phyloP scores from a whole-genome alignment of 1,140 invertebrate species.

The Hetaerina americana region DNA sequence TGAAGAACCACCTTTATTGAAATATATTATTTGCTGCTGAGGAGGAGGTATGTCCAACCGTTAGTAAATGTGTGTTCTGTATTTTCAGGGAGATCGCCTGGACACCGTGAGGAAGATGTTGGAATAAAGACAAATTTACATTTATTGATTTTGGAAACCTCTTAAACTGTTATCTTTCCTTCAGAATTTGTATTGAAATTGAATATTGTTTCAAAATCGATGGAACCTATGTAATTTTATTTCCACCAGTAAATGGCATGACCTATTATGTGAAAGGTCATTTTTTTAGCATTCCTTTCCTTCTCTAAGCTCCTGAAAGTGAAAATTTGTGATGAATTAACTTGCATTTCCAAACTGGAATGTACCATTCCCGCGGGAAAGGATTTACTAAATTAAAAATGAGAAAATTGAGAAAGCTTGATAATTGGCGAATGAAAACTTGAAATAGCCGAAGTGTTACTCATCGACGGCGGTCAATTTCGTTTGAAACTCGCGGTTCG shows the following conservation, averaged over 20 bases:
- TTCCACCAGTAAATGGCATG: neutral
- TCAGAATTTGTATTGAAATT: neutral
- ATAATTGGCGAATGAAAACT: too few relatives aligned
- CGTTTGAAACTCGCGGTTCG: too few relatives aligned
- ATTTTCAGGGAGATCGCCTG: constrained; percentile 5
- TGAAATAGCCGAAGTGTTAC: too few relatives aligned
- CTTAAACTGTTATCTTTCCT: neutral
- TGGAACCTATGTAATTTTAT: too few relatives aligned
- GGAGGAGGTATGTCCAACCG: neutral
- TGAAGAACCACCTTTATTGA: neutral
- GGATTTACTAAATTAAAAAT: neutral
- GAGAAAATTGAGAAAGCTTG: neutral
- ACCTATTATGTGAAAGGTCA: neutral
- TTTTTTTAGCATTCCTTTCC: neutral
- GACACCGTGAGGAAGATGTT: neutral
- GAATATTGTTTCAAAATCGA: too few relatives aligned
- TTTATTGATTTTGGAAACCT: neutral
- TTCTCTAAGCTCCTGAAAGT: too few relatives aligned
- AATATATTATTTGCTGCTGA: constrained; percentile 1
- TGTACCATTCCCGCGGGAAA: neutral
- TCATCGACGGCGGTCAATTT: too few relatives aligned
- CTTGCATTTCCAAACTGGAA: too few relatives aligned
- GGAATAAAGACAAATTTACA: neutral
- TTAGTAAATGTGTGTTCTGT: constrained; percentile 5
- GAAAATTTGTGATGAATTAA: too few relatives aligned